phyloP scores from a whole-genome alignment of 2,113 vertebrate genomes.

The Perccottus glenii region DNA sequence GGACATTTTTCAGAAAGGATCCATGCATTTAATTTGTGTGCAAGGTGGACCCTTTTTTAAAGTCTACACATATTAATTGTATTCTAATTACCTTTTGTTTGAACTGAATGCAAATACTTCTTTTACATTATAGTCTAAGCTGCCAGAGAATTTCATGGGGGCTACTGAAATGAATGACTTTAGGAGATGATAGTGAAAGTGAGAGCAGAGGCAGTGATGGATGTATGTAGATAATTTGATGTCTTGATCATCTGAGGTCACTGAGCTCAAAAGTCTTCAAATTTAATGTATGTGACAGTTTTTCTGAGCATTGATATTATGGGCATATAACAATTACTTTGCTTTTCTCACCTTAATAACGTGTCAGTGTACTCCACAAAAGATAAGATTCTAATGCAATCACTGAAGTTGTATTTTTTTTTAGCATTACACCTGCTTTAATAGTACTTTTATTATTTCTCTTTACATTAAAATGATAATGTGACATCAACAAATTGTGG shows the following conservation, averaged over 20 bases:
- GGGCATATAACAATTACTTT: no score
- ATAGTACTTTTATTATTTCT: no score
- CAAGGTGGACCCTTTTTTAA: no score
- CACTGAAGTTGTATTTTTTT: no score
- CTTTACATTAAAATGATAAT: no score
- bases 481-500: no score
- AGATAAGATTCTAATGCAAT: no score
- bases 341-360: no score
- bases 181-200: background rate
- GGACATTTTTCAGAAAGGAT: slow-evolving; percentile 5
- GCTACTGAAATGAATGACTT: background rate
- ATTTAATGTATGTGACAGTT: no score
- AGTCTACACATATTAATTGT: slow-evolving; percentile 8
- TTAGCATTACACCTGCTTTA: no score
- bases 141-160: background rate
- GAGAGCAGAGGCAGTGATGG: background rate
- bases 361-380: no score
- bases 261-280: background rate
- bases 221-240: slow-evolving; percentile 4
- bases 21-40: slow-evolving; percentile 3
- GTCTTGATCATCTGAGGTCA: background rate
- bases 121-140: background rate
- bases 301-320: no score
- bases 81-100: background rate
- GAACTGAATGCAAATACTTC: background rate